Conservation (phyloP, 2,888 invertebrate genomes). For the Dinocampus coccinellae region DNA sequence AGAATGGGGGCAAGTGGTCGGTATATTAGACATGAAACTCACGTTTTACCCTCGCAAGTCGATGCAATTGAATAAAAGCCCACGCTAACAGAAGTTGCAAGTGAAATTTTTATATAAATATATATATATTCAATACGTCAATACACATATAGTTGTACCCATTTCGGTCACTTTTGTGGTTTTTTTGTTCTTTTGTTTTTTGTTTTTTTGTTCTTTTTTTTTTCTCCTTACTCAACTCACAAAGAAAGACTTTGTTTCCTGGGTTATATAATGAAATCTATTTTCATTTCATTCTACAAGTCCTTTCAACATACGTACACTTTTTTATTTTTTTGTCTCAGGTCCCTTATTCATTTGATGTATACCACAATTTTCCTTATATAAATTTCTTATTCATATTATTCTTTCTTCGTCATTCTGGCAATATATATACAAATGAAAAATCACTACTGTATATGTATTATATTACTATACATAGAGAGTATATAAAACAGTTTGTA, state of each 20-base stretch:
- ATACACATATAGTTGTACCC: conserved; percentile 12
- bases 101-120: conserved; percentile 28
- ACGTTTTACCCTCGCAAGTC: conserved; percentile 16
- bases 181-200: neutral
- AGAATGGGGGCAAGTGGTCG: conserved; percentile 25
- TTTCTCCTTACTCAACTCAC: conserved; percentile 20
- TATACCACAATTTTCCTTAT: neutral
- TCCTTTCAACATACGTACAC: neutral
- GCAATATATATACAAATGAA: neutral
- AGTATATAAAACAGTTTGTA: neutral
- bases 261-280: conserved; percentile 38
- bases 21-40: conserved; percentile 29
- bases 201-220: neutral
- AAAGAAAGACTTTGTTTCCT: conserved; percentile 33
- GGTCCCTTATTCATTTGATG: neutral
- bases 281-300: conserved; percentile 41
- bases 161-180: conserved; percentile 17
- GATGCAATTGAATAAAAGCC: conserved; percentile 34
- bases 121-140: conserved; percentile 8
- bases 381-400: neutral
- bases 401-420: neutral
- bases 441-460: neutral
- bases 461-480: neutral
- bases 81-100: conserved; percentile 23
- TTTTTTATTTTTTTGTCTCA: neutral